A percentile compares a stretch with the other conserved stretches of the same genome.
These are phyloP conservation scores for Numenius arquata DNA, from an alignment of 2,113 vertebrate genomes.

Conservation along the genomic window DNA sequence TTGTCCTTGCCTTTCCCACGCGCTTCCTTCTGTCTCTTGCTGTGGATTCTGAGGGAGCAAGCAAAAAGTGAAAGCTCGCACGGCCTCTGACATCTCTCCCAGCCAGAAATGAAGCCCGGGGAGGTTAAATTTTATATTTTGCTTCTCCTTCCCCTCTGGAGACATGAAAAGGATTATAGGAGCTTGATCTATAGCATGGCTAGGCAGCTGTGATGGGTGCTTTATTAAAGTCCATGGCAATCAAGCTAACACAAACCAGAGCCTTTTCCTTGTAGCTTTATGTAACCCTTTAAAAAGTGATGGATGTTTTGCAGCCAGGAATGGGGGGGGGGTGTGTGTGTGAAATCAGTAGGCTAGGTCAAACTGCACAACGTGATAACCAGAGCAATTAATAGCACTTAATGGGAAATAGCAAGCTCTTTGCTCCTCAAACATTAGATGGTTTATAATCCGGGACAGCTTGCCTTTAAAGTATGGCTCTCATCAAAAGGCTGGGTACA, in stretches of 20 bases:
- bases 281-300: slow-evolving; percentile 41
- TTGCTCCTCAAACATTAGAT: neutral
- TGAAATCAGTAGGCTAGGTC: neutral
- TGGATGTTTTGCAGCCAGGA: slow-evolving; percentile 26
- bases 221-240: slow-evolving; percentile 39
- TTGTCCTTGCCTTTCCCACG: neutral
- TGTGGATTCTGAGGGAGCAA: neutral
- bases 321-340: neutral
- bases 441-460: neutral
- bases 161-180: slow-evolving; percentile 23
- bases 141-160: neutral
- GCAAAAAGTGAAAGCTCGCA: neutral
- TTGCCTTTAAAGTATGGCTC: neutral
- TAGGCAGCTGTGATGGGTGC: slow-evolving; percentile 42
- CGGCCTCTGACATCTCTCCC: neutral
- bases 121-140: neutral
- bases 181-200: slow-evolving; percentile 27
- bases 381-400: slow-evolving; percentile 50
- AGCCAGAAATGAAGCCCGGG: neutral
- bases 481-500: neutral
- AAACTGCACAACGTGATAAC: slow-evolving; percentile 6
- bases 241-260: slow-evolving; percentile 51
- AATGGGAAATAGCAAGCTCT: slow-evolving; percentile 10
- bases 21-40: neutral
- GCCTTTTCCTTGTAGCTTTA: neutral